These are phyloP conservation scores for Apeira syringaria DNA, from an alignment of 2,888 invertebrate genomes.

Conservation along the genomic window DNA sequence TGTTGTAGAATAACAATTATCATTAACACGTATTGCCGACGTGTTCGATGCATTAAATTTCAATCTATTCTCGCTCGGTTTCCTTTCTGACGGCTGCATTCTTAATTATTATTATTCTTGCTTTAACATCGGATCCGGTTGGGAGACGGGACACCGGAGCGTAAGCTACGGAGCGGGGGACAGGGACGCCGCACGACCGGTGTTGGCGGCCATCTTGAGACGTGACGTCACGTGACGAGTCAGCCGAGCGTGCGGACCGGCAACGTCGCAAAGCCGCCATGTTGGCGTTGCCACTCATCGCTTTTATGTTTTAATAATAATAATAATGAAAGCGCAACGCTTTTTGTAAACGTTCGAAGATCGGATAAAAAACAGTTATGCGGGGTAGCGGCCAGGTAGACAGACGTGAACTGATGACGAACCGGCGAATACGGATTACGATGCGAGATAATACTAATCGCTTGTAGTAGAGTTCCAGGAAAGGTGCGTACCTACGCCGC, in stretches of 20 bases:
- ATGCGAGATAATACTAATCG: conserved; percentile 4
- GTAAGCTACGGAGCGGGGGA: conserved; percentile 48
- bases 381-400: conserved; percentile 61
- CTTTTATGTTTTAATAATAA: conserved; percentile 60
- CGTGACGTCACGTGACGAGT: conserved; percentile 84
- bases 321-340: conserved; percentile 58
- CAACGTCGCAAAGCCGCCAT: conserved; percentile 70
- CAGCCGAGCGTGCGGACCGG: conserved; percentile 73
- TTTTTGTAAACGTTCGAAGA: conserved; percentile 71
- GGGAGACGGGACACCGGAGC: conserved; percentile 53
- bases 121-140: conserved; percentile 65
- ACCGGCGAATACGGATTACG: conserved; percentile 18
- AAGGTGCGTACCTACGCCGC: not conserved
- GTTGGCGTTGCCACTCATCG: conserved; percentile 56
- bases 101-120: conserved; percentile 71
- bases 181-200: conserved; percentile 62
- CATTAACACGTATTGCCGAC: conserved; percentile 59
- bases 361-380: conserved; percentile 76
- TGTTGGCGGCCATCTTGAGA: conserved; percentile 82
- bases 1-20: conserved; percentile 76
- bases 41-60: conserved; percentile 76
- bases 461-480: conserved; percentile 10
- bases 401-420: conserved; percentile 44
- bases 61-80: conserved; percentile 78
- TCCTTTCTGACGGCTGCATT: conserved; percentile 77